Percentiles rank a stretch among this genome's conserved stretches.
phyloP scores from a whole-genome alignment of 92 coral and sea anemone species.

The Metridium senile region DNA sequence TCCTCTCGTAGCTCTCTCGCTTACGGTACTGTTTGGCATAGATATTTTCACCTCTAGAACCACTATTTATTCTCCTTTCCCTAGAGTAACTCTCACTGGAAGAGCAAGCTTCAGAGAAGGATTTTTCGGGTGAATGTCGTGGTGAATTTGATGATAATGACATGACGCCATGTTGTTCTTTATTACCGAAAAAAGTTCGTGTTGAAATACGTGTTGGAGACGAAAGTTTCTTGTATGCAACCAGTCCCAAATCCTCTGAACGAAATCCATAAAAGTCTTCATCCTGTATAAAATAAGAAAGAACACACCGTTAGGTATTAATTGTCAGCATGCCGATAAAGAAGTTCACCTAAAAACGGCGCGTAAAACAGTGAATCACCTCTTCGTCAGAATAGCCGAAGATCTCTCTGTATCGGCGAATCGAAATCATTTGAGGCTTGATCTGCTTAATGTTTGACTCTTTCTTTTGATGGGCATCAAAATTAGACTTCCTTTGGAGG shows the following conservation, averaged over 20 bases:
- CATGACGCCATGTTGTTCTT: conserved; percentile 45
- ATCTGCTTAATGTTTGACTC: conserved; percentile 35
- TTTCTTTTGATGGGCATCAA: conserved; percentile 25
- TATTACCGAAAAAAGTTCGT: conserved; percentile 31
- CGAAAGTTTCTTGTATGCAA: conserved; percentile 76
- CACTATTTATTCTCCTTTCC: conserved; percentile 4
- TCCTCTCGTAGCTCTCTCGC: conserved; percentile 93
- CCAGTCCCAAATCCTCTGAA: conserved; percentile 91
- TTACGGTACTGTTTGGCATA: conserved; percentile 93
- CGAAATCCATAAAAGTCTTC: conserved; percentile 92
- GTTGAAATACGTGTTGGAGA: conserved; percentile 26
- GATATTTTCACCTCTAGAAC: conserved; percentile 57
- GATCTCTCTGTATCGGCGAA: conserved; percentile 84
- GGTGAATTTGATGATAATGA: conserved; percentile 30
- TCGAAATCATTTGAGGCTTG: conserved; percentile 73
- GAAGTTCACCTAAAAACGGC: conserved; percentile 63
- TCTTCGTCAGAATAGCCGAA: conserved; percentile 99
- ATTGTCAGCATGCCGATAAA: conserved; percentile 19
- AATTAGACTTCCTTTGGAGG: conserved; percentile 53
- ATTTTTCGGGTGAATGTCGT: conserved; percentile 34
- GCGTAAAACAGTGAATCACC: conserved; percentile 74
- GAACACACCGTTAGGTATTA: conserved; percentile 13
- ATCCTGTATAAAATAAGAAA: conserved; percentile 52
- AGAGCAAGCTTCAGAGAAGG: conserved; percentile 7
- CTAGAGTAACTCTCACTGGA: background rate